Percentiles rank a stretch among this genome's conserved stretches.
Evolutionary conservation across 2,888 invertebrate genomes (phyloP).

Genomic region (Brachyopa scutellaris): DNA sequence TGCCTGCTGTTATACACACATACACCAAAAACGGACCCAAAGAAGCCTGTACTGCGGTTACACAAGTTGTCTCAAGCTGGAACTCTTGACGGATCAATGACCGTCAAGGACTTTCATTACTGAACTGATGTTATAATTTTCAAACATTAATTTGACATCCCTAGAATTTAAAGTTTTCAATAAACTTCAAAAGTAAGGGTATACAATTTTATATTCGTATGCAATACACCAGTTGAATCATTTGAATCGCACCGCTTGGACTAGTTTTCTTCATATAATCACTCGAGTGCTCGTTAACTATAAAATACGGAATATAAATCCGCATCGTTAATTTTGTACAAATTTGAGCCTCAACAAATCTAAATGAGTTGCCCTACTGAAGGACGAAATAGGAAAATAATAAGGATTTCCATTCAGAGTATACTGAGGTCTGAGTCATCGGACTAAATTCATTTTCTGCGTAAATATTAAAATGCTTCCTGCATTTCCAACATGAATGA

Average conservation of each 20-base stretch:
- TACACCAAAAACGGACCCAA: too few species aligned
- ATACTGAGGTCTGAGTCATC: neutral
- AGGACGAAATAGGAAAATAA: conserved; percentile 18
- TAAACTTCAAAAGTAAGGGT: too few species aligned
- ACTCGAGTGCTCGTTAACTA: conserved; percentile 23
- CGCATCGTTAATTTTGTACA: conserved; percentile 42
- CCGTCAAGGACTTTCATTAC: too few species aligned
- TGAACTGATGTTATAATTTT: too few species aligned
- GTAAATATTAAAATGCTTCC: conserved; percentile 23
- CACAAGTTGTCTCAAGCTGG: too few species aligned
- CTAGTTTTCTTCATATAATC: neutral
- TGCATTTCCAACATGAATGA: conserved; percentile 2
- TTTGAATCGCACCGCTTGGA: neutral
- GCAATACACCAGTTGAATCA: too few species aligned
- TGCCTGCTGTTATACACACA: too few species aligned
- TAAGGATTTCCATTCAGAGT: neutral
- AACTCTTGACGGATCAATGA: too few species aligned
- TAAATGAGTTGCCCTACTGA: conserved; percentile 9
- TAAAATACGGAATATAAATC: neutral
- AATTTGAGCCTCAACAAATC: conserved; percentile 14
- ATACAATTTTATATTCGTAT: neutral
- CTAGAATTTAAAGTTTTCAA: too few species aligned
- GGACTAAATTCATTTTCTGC: conserved; percentile 8
- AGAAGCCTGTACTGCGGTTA: too few species aligned
- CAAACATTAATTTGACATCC: too few species aligned